These are phyloP conservation scores for Syrphus vitripennis DNA, from an alignment of 2,888 invertebrate species.

Conservation along the genomic window DNA sequence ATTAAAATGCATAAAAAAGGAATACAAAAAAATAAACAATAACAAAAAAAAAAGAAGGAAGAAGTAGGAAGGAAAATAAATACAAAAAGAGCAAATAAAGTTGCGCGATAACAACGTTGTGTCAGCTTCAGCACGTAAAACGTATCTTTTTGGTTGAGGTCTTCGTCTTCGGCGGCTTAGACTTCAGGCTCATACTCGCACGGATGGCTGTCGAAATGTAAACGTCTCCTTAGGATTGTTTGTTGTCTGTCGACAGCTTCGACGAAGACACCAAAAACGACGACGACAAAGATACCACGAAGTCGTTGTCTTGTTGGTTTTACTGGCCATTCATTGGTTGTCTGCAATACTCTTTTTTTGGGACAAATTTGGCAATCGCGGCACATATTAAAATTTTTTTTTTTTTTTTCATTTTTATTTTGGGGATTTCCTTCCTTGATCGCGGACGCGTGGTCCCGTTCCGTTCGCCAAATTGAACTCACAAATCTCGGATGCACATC, in stretches of 20 bases:
- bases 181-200: neutral
- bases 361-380: conserved; percentile 63
- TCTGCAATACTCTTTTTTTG: neutral
- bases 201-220: conserved; percentile 48
- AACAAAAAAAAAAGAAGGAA: conserved; percentile 11
- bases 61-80: conserved; percentile 57
- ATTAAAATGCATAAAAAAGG: conserved; percentile 60
- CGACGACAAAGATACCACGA: neutral
- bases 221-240: conserved; percentile 66
- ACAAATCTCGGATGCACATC: conserved; percentile 49
- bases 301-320: neutral
- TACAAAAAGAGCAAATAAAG: conserved; percentile 55
- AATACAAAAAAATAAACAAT: neutral
- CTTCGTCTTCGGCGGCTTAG: neutral
- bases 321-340: neutral
- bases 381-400: conserved; percentile 14
- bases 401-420: neutral
- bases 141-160: conserved; percentile 29
- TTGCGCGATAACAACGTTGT: conserved; percentile 57
- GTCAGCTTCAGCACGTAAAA: conserved; percentile 38
- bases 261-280: neutral
- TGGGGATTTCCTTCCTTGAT: conserved; percentile 66
- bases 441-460: conserved; percentile 30
- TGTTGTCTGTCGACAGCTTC: conserved; percentile 58
- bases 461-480: neutral